Percentiles rank a stretch among this genome's conserved stretches.
Conservation (phyloP, 2,113 vertebrate species). For the Globicephala melas region DNA sequence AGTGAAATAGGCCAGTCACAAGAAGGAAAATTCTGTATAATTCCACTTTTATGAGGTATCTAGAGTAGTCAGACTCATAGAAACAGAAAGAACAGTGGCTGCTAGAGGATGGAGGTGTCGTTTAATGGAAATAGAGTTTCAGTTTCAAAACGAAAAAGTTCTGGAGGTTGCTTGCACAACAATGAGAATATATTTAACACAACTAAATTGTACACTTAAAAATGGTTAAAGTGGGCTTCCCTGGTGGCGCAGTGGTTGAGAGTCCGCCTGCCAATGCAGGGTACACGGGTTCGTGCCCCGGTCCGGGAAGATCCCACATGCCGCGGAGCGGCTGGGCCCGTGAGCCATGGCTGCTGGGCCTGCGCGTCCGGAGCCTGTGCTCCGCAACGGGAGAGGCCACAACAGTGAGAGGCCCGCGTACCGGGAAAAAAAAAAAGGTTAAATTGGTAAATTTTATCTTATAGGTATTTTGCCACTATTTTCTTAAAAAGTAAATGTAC, state of each 20-base stretch:
- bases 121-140: neutral
- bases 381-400: too few relatives aligned
- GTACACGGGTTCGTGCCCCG: too few relatives aligned
- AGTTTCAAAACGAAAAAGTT: neutral
- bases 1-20: neutral
- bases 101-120: neutral
- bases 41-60: neutral
- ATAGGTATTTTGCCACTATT: neutral
- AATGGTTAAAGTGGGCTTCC: neutral
- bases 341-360: too few relatives aligned
- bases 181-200: neutral
- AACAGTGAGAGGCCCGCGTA: too few relatives aligned
- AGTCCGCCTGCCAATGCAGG: too few relatives aligned
- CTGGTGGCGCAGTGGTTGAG: too few relatives aligned
- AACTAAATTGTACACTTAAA: neutral
- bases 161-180: neutral
- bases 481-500: neutral
- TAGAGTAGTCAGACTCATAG: neutral
- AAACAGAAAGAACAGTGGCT: neutral
- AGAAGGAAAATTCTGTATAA: neutral
- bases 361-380: too few relatives aligned
- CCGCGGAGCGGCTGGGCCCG: too few relatives aligned
- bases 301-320: too few relatives aligned
- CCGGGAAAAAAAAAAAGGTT: neutral
- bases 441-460: neutral